Conservation (phyloP, 2,888 invertebrate species). For the Eumerus sabulonum region DNA sequence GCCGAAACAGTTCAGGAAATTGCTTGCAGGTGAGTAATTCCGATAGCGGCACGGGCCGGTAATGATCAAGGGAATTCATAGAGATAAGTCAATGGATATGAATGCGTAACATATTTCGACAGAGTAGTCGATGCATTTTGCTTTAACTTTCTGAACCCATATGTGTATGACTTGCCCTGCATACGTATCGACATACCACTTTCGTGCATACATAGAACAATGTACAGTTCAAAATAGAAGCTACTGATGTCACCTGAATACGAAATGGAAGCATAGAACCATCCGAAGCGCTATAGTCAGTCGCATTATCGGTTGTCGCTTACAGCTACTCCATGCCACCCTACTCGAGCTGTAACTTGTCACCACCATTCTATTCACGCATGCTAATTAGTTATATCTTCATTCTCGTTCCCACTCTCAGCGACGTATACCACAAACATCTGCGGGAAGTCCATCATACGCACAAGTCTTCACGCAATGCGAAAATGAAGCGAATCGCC, state of each 20-base stretch:
- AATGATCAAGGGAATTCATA: no score
- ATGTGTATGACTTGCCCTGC: constrained; percentile 30
- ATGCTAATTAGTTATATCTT: constrained; percentile 43
- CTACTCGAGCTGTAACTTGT: constrained; percentile 33
- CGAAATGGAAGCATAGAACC: constrained; percentile 11
- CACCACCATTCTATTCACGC: constrained; percentile 29
- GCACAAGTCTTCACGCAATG: constrained; percentile 25
- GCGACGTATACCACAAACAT: constrained; percentile 22
- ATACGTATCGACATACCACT: constrained; percentile 50
- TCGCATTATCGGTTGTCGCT: constrained; percentile 33
- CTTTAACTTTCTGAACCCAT: background rate
- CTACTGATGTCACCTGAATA: constrained; percentile 51
- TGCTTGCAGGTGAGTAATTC: background rate
- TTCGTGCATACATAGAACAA: constrained; percentile 40
- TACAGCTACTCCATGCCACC: constrained; percentile 49
- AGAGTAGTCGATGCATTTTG: background rate
- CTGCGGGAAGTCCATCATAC: constrained; percentile 1
- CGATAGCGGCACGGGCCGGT: no score
- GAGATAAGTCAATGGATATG: no score
- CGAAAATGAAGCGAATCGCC: constrained; percentile 28
- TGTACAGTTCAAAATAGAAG: constrained; percentile 50
- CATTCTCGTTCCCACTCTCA: constrained; percentile 28
- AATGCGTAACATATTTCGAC: no score
- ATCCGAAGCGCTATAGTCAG: constrained; percentile 31
- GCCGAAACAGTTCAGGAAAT: no score